Percentiles rank a stretch among this genome's conserved stretches.
Conservation (phyloP, 2,888 invertebrate genomes). For the Drosophila kuntzei region DNA sequence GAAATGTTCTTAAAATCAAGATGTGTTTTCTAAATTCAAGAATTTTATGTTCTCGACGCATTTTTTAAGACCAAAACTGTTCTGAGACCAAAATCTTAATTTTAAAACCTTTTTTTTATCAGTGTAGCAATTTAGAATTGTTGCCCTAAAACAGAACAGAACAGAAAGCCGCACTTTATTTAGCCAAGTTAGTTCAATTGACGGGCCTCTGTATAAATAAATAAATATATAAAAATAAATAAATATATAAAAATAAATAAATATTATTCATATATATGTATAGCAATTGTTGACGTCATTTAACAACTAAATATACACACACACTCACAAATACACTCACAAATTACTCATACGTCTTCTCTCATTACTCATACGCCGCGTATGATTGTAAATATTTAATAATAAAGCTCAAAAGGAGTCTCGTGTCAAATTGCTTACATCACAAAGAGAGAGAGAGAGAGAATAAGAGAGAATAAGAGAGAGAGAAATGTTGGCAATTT, state of each 20-base stretch:
- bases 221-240: too few species aligned
- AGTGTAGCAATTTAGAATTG: constrained; percentile 46
- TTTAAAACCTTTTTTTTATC: too few species aligned
- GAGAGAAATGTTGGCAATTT: background rate
- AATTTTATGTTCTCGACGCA: too few species aligned
- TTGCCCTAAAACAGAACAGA: constrained; percentile 42
- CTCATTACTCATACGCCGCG: constrained; percentile 61
- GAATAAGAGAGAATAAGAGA: background rate
- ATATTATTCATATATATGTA: too few species aligned
- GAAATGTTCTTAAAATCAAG: too few species aligned
- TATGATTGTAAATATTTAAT: constrained; percentile 54
- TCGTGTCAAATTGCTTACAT: constrained; percentile 40
- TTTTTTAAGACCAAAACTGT: too few species aligned
- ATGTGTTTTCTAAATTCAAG: too few species aligned
- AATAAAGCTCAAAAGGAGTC: constrained; percentile 42
- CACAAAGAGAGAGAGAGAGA: background rate
- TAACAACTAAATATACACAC: background rate
- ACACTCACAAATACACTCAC: background rate
- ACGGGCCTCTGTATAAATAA: constrained; percentile 31
- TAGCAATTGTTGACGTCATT: constrained; percentile 55
- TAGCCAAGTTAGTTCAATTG: constrained; percentile 47
- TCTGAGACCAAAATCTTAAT: too few species aligned
- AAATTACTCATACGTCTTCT: constrained; percentile 13
- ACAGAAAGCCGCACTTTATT: constrained; percentile 34
- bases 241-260: too few species aligned